Conservation (phyloP, 2,797 vertebrate species). For the Poeciliopsis presidionis region DNA sequence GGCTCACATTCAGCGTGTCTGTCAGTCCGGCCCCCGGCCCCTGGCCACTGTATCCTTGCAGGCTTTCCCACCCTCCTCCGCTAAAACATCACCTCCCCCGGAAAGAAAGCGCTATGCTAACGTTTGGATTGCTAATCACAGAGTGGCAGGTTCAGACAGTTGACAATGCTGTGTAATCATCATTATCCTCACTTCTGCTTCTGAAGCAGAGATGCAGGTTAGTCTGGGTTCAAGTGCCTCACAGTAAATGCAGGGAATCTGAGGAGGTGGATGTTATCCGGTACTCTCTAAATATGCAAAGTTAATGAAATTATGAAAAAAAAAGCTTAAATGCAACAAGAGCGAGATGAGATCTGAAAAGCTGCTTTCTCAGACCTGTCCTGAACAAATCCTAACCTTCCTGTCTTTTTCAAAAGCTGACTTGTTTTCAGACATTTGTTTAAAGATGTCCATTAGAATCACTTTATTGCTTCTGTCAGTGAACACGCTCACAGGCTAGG, state of each 20-base stretch:
- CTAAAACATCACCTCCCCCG: conserved; percentile 47
- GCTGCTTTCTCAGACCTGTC: neutral
- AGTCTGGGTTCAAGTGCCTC: conserved; percentile 46
- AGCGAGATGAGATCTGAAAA: neutral
- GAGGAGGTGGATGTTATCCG: neutral
- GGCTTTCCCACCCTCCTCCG: conserved; percentile 48
- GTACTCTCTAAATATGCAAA: conserved; percentile 10
- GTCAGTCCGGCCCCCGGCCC: conserved; percentile 40
- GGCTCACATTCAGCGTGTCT: conserved; percentile 59
- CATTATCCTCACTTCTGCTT: conserved; percentile 54
- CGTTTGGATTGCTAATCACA: conserved; percentile 49
- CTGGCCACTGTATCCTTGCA: conserved; percentile 25
- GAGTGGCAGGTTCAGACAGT: conserved; percentile 44
- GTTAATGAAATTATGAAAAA: neutral
- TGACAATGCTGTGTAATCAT: conserved; percentile 65
- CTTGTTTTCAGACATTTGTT: neutral
- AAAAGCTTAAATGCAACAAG: neutral
- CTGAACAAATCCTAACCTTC: neutral
- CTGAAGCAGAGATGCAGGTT: conserved; percentile 46
- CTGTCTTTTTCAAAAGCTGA: neutral
- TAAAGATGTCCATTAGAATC: neutral
- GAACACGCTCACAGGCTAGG: no score
- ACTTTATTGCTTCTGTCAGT: no score
- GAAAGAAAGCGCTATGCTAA: conserved; percentile 40
- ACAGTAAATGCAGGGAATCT: conserved; percentile 44